Conservation (phyloP, 2,113 vertebrate genomes). For the Erpornis zantholeuca region DNA sequence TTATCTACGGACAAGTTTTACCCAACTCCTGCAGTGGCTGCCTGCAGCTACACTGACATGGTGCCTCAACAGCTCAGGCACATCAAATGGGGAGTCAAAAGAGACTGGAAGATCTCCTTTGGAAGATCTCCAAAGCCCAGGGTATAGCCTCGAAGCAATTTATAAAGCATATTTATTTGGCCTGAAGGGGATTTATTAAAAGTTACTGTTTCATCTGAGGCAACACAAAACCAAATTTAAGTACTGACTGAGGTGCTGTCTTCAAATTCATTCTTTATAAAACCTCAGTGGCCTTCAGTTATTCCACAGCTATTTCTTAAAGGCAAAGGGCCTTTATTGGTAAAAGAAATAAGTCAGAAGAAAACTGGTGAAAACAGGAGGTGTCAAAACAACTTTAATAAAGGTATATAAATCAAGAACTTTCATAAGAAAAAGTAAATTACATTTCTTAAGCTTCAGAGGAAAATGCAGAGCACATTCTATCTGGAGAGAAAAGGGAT, state of each 20-base stretch:
- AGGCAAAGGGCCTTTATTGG: neutral
- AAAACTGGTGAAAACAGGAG: neutral
- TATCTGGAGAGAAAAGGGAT: neutral
- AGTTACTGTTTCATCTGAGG: neutral
- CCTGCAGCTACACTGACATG: neutral
- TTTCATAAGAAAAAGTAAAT: neutral
- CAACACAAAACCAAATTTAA: neutral
- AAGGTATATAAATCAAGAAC: neutral
- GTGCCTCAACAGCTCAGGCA: neutral
- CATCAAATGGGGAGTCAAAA: neutral
- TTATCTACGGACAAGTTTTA: neutral
- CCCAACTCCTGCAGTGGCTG: neutral
- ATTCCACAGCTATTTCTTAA: neutral
- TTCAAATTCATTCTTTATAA: neutral
- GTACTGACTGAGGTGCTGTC: neutral
- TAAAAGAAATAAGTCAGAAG: neutral
- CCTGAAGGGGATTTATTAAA: neutral
- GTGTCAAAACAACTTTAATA: neutral
- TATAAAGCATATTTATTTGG: neutral
- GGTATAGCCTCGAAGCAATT: neutral
- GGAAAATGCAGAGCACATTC: neutral
- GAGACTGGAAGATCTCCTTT: neutral
- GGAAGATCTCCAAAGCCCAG: neutral
- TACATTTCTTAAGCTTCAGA: neutral
- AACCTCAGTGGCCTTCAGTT: neutral